These are phyloP conservation scores for Polylopha cassiicola DNA, from an alignment of 2,888 invertebrate genomes.

Conservation along the genomic window DNA sequence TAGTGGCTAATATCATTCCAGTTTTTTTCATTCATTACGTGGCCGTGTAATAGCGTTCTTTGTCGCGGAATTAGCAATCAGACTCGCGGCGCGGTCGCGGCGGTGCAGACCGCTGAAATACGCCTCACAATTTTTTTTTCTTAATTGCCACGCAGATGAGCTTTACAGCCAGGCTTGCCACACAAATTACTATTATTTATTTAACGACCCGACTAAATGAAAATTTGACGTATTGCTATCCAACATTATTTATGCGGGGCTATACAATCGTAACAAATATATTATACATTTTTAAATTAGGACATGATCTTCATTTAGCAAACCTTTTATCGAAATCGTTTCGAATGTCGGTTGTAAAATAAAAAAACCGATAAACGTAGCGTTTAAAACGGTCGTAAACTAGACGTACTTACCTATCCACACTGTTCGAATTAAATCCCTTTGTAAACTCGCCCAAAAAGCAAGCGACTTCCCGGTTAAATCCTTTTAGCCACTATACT, in stretches of 20 bases:
- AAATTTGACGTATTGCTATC: constrained; percentile 44
- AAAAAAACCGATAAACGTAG: constrained; percentile 16
- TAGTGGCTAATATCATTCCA: constrained; percentile 22
- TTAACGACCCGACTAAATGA: constrained; percentile 53
- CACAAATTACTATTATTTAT: constrained; percentile 60
- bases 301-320: constrained; percentile 11
- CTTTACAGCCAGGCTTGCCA: constrained; percentile 47
- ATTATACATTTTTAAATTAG: background rate
- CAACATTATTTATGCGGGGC: constrained; percentile 22
- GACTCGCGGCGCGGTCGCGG: constrained; percentile 40
- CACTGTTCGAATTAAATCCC: constrained; percentile 16
- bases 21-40: constrained; percentile 54
- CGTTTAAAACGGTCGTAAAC: constrained; percentile 20
- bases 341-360: constrained; percentile 13
- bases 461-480: constrained; percentile 31
- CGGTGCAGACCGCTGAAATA: constrained; percentile 43
- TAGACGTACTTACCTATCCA: constrained; percentile 7
- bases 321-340: constrained; percentile 21
- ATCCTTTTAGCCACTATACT: constrained; percentile 47
- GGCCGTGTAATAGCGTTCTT: constrained; percentile 57
- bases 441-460: constrained; percentile 13
- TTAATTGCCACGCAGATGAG: constrained; percentile 67
- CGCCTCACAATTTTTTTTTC: constrained; percentile 54
- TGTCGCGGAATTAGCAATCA: constrained; percentile 72
- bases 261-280: constrained; percentile 7